Base-by-base conservation (phyloP, 1,140 invertebrate species). In the Drosophila arizonae region DNA sequence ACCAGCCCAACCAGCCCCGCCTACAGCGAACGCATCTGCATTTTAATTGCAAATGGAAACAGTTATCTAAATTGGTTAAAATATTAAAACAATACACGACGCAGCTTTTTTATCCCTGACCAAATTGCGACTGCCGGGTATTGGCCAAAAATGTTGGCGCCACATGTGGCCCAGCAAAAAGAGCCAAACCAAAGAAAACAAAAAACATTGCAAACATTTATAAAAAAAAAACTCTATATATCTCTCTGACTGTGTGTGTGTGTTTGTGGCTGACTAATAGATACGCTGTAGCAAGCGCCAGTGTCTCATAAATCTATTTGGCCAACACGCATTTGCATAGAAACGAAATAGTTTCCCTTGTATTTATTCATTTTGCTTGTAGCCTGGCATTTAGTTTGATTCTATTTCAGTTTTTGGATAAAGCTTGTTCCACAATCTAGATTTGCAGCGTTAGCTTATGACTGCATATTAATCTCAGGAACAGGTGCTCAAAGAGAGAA, bases 21-120 rank as follows among this genome's bases (percentile, higher is more conserved):
- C n/a, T 4, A 1, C 43, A 56, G 57, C 50, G 61, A 52, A 50
- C 63, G 76, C 67, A 76, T 69, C 71, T 90, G 79, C 82, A 90
- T 87, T 90, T 90, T 90, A 90, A 90, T 90, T 90, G 87, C 87
- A 90, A 90, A 90, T 90, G 87, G 87, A 90, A 90, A 82, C 87
- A 86, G 87, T 90, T 90, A 90, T 90, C 87, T 90, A 90, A 90
- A 90, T 90, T 90, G 87, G 81, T 82, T 77, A 89, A 90, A 82
- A 90, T 87, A 90, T 90, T 86, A 90, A 82, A 87, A 77, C 84
- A 80, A 88, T 75, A 78, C 84, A 82, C 77, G 77, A 33, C 46
- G 36, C 30, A 21, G 55, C 57, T 55, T 56, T 56, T 64, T 50
- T 24, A 1, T 43, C 4, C 6, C 30, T 74, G 72, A 56, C 9